Evolutionary conservation across 1,140 invertebrate genomes (phyloP).

Genomic region (Hyphantria cunea): DNA sequence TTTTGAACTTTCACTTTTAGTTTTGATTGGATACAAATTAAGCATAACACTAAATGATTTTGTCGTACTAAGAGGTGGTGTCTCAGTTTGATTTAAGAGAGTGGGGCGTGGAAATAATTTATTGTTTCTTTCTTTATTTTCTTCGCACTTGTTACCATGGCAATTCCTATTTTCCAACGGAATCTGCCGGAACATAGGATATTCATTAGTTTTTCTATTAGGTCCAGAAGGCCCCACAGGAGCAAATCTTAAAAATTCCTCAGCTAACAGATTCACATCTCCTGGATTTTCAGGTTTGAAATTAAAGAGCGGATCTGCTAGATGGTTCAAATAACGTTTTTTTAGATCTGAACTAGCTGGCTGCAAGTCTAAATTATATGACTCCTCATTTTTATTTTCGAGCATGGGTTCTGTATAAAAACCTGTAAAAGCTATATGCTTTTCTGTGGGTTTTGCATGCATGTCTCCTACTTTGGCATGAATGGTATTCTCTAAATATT

Average conservation of each 20-base stretch:
- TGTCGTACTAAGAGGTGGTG: constrained; percentile 31
- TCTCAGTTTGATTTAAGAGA: constrained; percentile 23
- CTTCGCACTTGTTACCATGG: constrained; percentile 31
- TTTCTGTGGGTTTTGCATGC: constrained; percentile 43
- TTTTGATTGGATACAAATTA: constrained; percentile 49
- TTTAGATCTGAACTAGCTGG: constrained; percentile 39
- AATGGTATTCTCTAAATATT: constrained; percentile 71
- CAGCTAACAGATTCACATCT: constrained; percentile 77
- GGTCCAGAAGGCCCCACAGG: constrained; percentile 39
- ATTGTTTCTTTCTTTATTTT: constrained; percentile 7
- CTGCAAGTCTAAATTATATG: constrained; percentile 31
- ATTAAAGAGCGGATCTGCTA: constrained; percentile 64
- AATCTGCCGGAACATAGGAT: constrained; percentile 53
- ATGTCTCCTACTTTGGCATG: constrained; percentile 68
- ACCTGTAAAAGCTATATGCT: constrained; percentile 68
- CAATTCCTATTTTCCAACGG: constrained; percentile 43
- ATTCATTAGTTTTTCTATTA: constrained; percentile 27
- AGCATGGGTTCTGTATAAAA: constrained; percentile 56
- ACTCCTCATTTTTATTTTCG: constrained; percentile 28
- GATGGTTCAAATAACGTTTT: constrained; percentile 46
- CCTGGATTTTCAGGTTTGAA: constrained; percentile 73
- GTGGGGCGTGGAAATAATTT: constrained; percentile 17
- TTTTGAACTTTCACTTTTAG: constrained; percentile 16
- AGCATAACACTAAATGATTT: constrained; percentile 59
- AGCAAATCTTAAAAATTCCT: constrained; percentile 65